A percentile compares a stretch with the other conserved stretches of the same genome.
Conservation (phyloP, 2,888 invertebrate species). For the Ethmia dodecea region DNA sequence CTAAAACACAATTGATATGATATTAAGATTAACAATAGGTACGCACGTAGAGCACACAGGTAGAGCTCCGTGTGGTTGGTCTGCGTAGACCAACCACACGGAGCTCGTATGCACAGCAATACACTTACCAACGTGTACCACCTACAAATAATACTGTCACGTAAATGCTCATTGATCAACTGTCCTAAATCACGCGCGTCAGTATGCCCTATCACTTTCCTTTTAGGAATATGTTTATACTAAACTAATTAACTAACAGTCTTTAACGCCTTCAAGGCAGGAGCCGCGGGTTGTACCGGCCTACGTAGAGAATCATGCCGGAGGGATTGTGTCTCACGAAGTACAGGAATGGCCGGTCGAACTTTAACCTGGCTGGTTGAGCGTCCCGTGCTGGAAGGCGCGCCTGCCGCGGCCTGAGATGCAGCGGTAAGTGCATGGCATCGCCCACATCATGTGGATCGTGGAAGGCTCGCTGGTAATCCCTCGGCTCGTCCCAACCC, state of each 20-base stretch:
- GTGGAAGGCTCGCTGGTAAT: constrained; percentile 83
- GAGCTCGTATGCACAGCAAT: constrained; percentile 44
- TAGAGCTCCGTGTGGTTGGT: no score
- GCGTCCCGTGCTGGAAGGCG: constrained; percentile 81
- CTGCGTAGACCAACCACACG: constrained; percentile 1
- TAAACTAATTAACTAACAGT: constrained; percentile 71
- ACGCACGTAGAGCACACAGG: no score
- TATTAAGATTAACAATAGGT: no score
- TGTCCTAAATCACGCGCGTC: constrained; percentile 61
- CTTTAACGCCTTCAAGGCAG: constrained; percentile 79
- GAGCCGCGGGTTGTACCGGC: constrained; percentile 90
- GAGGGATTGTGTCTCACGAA: constrained; percentile 94
- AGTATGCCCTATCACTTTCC: constrained; percentile 69
- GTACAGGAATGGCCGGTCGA: constrained; percentile 92
- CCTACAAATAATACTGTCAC: constrained; percentile 72
- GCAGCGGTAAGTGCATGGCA: constrained; percentile 79
- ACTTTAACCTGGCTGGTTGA: constrained; percentile 83
- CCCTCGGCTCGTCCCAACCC: constrained; percentile 76
- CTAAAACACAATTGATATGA: background rate
- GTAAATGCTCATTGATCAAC: constrained; percentile 60
- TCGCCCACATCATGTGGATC: constrained; percentile 78
- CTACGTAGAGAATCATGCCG: constrained; percentile 93
- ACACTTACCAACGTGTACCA: no score
- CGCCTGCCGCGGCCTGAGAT: constrained; percentile 84
- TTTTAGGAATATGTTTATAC: constrained; percentile 61